Conservation (phyloP, 2,113 vertebrate genomes). For the Orientallactaga bullata region DNA sequence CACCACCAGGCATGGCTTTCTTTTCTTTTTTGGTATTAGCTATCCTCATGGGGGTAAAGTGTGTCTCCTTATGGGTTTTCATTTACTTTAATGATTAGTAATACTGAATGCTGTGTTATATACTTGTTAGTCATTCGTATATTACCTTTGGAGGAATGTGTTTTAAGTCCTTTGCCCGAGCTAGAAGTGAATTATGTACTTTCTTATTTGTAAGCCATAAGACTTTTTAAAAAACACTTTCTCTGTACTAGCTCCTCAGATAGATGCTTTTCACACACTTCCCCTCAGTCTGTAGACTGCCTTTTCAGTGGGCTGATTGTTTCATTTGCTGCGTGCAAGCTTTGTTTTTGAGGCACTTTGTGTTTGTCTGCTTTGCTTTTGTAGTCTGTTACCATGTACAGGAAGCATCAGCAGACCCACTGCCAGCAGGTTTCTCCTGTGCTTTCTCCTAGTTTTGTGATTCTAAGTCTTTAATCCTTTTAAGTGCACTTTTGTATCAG, state of each 20-base stretch:
- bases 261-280: no score
- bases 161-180: background rate
- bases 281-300: no score
- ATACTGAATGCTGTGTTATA: background rate
- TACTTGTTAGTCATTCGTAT: conserved; percentile 2
- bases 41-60: background rate
- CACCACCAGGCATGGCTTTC: no score
- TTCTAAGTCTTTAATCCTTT: background rate
- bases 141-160: conserved; percentile 4
- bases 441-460: conserved; percentile 33
- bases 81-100: conserved; percentile 13
- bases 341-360: no score
- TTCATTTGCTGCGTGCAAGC: no score
- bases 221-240: no score
- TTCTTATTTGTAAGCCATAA: no score
- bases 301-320: no score
- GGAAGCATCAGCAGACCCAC: background rate
- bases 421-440: background rate
- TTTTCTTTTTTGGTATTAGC: background rate
- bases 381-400: background rate
- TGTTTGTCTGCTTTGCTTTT: conserved; percentile 17
- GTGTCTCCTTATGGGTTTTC: conserved; percentile 13
- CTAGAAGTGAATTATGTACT: background rate
- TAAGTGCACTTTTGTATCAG: conserved; percentile 16
- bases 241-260: no score